These are phyloP conservation scores for Labroides dimidiatus DNA, from an alignment of 2,797 vertebrate genomes.

Conservation along the genomic window DNA sequence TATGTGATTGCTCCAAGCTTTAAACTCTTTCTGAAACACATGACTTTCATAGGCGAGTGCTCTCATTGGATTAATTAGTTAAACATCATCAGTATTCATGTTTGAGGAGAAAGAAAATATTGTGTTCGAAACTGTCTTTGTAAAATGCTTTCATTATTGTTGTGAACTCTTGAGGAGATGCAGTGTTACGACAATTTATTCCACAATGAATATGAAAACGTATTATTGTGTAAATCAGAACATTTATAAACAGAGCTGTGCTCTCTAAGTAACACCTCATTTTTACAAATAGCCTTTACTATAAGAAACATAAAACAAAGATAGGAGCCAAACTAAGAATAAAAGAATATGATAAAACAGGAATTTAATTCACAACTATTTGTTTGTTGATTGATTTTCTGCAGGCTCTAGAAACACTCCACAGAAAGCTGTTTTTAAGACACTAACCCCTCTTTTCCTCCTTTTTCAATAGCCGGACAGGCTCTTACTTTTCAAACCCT, in stretches of 20 bases:
- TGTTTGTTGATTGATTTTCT: background rate
- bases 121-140: background rate
- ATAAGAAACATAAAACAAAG: background rate
- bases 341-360: background rate
- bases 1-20: background rate
- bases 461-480: background rate
- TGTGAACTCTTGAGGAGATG: background rate
- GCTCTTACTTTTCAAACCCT: slow-evolving; percentile 16
- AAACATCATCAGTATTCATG: background rate
- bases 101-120: too few relatives aligned
- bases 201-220: background rate
- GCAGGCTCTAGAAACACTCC: background rate
- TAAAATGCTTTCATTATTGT: background rate
- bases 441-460: slow-evolving; percentile 7
- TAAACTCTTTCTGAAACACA: background rate
- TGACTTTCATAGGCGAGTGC: background rate
- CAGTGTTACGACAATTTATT: background rate
- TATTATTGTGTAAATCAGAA: background rate
- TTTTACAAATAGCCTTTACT: background rate
- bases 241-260: background rate
- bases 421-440: background rate
- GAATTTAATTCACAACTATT: background rate
- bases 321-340: background rate
- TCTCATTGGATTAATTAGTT: background rate
- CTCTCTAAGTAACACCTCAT: background rate